Evolutionary conservation across 2,888 invertebrate species (phyloP), one percentile per base, ranked within the genome.

Genomic region (Hybos culiciformis): DNA sequence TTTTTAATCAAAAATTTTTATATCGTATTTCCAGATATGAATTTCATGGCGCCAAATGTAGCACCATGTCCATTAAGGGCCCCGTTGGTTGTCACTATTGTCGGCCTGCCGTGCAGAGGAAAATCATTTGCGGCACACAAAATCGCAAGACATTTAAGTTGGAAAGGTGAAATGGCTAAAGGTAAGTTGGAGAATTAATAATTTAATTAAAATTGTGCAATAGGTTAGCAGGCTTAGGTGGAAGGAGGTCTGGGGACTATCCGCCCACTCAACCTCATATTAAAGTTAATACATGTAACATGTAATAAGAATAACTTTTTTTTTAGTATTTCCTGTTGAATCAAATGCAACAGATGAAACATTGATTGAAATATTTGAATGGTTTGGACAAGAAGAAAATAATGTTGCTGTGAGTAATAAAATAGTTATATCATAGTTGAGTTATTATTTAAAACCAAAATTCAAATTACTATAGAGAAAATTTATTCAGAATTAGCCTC

Each of bases 101-200:
- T 90, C 29, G 93, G 93, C 15, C 70, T 92, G 46, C 93, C 93
- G 2, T 93, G 91, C 15, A 74, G 92, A 21, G 93, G 93, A 47
- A 94, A 94, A 70, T 92, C 90, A 41, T 83, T 88, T 62, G 77
- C 93, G 45, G 86, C 91, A 2, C 85, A 84, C 60, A 83, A 88
- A 56, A 74, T 93, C 33, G 75, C 84, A 41, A 74, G 91, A 46
- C 87, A 92, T 59, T 76, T 93, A 44, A 88, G 88, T 66, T 93
- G 90, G 85, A 88, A 84, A 55, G 90, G 90, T 21, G 84, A 88
- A 58, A 75, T 77, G 53, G 82, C 88, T 20, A 80, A 80, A 78
- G 83, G 85, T 84, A 68, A 59, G 57, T 46, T 17, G 44, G 36
- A 31, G 38, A 42, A 19, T 33, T 33, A n/a, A n/a, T n/a, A n/a